Evolutionary conservation across 2,888 invertebrate species (phyloP).

Genomic region (Melanostoma mellinum): DNA sequence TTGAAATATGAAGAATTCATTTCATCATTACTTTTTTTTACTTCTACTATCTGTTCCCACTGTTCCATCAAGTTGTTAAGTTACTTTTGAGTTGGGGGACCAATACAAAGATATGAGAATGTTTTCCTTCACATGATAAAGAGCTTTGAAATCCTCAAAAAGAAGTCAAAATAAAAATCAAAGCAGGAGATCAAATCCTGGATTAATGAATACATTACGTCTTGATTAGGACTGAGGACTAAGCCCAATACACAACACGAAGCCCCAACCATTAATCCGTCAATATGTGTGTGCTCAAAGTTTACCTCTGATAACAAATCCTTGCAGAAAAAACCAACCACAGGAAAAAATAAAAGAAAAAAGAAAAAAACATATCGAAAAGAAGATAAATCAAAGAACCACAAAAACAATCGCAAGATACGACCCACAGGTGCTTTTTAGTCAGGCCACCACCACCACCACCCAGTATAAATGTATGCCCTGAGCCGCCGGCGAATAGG

Average conservation of each 20-base stretch:
- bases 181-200: conserved; percentile 51
- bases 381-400: conserved; percentile 33
- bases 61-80: too few species aligned
- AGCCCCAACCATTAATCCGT: conserved; percentile 47
- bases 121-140: neutral
- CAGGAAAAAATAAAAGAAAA: neutral
- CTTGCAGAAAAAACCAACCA: conserved; percentile 20
- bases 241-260: conserved; percentile 20
- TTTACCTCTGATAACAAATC: conserved; percentile 54
- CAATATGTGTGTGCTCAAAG: conserved; percentile 54
- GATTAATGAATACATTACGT: conserved; percentile 62
- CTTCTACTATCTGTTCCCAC: too few species aligned
- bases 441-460: neutral
- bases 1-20: too few species aligned
- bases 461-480: conserved; percentile 1
- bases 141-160: conserved; percentile 15
- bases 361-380: conserved; percentile 15
- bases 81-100: too few species aligned
- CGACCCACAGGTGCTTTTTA: conserved; percentile 46
- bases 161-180: conserved; percentile 32
- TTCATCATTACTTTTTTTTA: too few species aligned
- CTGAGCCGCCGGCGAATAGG: conserved; percentile 17
- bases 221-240: conserved; percentile 48
- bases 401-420: conserved; percentile 47
- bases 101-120: neutral